Base-by-base conservation (phyloP, 2,888 invertebrate species). In the Hirudinaria manillensis region DNA sequence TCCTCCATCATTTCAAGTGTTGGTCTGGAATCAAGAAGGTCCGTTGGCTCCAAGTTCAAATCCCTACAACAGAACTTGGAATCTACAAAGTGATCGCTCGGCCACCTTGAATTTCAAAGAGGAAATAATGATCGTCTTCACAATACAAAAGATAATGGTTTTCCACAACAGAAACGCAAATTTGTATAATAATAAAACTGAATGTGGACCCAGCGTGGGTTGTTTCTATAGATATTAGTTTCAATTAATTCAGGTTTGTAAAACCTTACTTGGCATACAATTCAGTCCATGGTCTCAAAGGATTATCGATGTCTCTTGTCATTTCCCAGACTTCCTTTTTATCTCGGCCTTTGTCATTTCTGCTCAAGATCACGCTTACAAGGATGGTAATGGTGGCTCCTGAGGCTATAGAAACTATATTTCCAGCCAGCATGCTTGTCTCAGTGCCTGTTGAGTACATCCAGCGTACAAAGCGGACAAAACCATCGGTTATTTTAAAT, bases 271-370 rank as follows among this genome's bases (percentile, higher is more conserved):
- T 82, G 21, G 82, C 80, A 76, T 85, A 85, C 3, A 82, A 77
- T 77, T 86, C 85, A 13, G 84, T 83, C 86, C 86, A 86, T 0
- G 86, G 85, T 73, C 80, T 80, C 6, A 86, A 80, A 0, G 86
- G 86, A 77, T 84, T 86, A 79, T 86, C 86, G 19, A 86, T 86
- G 76, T 86, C 85, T 66, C 86, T 76, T 6, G 85, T 86, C 75
- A 80, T 83, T 77, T 86, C 85, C 86, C 86, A 86, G 4, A 77
- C 6, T 70, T 66, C 53, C 51, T 51, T 66, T 16, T 7, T 36
- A 7, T 32, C 67, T 6, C 19, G 24, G 32, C 38, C 53, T 13
- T 29, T 65, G 56, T 36, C 51, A 27, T 70, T 24, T 51, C 77
- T 32, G 75, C 68, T 74, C 4, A 75, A 71, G 51, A 72, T 55